A percentile compares a stretch with the other conserved stretches of the same genome.
phyloP scores from a whole-genome alignment of 2,797 vertebrate species.

The Rhinichthys osculus region DNA sequence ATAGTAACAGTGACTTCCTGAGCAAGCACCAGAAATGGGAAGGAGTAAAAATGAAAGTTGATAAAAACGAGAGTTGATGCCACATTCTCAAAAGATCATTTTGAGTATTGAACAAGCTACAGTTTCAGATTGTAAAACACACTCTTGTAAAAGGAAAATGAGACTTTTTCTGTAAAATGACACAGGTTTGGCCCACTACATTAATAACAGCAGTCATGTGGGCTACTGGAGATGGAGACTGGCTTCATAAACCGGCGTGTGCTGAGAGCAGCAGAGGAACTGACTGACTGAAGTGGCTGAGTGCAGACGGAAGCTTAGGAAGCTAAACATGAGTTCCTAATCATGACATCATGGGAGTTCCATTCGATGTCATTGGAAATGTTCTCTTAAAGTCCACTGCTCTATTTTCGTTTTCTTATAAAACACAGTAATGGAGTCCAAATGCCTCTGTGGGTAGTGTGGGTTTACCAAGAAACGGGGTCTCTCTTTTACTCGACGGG shows the following conservation, averaged over 20 bases:
- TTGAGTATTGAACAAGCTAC: not conserved
- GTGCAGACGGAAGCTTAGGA: conserved; percentile 24
- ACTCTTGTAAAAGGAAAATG: not conserved
- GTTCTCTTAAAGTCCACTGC: conserved; percentile 60
- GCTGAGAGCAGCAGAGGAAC: conserved; percentile 3
- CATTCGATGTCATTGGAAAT: conserved; percentile 9
- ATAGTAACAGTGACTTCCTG: not conserved
- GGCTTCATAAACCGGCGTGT: not conserved
- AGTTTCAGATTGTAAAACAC: not conserved
- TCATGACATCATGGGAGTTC: conserved; percentile 57
- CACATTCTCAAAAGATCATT: not conserved
- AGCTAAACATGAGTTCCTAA: conserved; percentile 19
- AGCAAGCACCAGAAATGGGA: conserved; percentile 4
- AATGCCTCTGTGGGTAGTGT: conserved; percentile 76
- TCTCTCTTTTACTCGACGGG: conserved; percentile 57
- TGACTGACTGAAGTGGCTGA: conserved; percentile 15
- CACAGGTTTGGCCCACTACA: not conserved
- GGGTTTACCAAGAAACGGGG: conserved; percentile 75
- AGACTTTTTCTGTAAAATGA: conserved; percentile 23
- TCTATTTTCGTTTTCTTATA: conserved; percentile 71
- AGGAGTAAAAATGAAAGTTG: conserved; percentile 15
- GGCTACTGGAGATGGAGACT: conserved; percentile 7
- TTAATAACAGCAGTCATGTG: conserved; percentile 8
- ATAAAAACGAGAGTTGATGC: not conserved
- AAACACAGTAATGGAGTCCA: conserved; percentile 81